phyloP scores from a whole-genome alignment of 1,140 invertebrate species.

The Heliconius hermathena region DNA sequence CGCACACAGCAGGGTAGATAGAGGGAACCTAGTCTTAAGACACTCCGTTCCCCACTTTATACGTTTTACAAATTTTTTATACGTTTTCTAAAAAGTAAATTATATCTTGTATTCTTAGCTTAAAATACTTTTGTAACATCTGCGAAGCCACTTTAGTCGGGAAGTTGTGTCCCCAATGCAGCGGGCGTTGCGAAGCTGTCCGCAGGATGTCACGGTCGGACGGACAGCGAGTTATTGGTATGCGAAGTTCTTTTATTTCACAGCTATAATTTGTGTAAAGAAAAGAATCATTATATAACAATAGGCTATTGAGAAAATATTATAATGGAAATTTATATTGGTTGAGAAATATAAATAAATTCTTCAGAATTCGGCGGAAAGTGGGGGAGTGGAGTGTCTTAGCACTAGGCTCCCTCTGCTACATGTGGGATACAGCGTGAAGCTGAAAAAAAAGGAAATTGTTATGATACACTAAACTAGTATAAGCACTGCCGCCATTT shows the following conservation, averaged over 20 bases:
- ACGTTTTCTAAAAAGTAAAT: background rate
- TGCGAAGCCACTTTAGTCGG: constrained; percentile 35
- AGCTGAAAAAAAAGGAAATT: too few species aligned
- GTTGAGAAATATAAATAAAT: background rate
- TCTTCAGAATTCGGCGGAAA: too few species aligned
- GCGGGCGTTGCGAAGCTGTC: constrained; percentile 32
- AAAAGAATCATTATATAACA: constrained; percentile 28
- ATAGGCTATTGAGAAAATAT: background rate
- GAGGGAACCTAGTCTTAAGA: too few species aligned
- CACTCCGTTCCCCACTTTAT: too few species aligned
- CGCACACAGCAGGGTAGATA: too few species aligned
- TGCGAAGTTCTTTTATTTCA: constrained; percentile 38
- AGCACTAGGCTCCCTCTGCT: too few species aligned
- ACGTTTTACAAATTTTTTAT: too few species aligned
- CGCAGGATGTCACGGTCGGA: constrained; percentile 53
- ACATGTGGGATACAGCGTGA: too few species aligned
- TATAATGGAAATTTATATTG: background rate
- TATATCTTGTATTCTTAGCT: background rate
- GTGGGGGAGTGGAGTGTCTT: too few species aligned
- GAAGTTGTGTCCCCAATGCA: constrained; percentile 59
- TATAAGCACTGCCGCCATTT: too few species aligned
- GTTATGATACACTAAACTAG: too few species aligned
- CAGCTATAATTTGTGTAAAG: constrained; percentile 10
- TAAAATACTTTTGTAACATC: constrained; percentile 34
- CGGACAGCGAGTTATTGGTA: constrained; percentile 38